Percentiles rank a stretch among this genome's conserved stretches.
phyloP scores from a whole-genome alignment of 2,888 invertebrate genomes.

The Rhagonycha lutea region DNA sequence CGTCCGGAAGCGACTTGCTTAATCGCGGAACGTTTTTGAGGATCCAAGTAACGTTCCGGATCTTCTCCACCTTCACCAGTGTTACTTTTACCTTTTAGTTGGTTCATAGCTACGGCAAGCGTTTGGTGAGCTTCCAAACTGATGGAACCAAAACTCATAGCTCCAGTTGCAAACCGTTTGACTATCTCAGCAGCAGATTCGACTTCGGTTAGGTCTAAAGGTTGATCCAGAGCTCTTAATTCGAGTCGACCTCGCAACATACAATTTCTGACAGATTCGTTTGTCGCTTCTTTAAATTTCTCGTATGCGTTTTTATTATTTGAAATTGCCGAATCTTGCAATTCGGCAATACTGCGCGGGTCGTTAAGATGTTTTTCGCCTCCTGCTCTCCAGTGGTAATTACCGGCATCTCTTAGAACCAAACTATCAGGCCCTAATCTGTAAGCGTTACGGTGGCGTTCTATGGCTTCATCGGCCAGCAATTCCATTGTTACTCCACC shows the following conservation, averaged over 20 bases:
- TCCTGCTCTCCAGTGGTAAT: slow-evolving; percentile 95
- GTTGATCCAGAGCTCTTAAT: slow-evolving; percentile 74
- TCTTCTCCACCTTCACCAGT: slow-evolving; percentile 97
- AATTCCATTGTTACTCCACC: slow-evolving; percentile 92
- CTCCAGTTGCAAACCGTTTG: slow-evolving; percentile 88
- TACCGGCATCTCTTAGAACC: slow-evolving; percentile 80
- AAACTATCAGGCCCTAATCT: slow-evolving; percentile 70
- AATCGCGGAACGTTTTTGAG: slow-evolving; percentile 87
- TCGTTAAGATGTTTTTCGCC: slow-evolving; percentile 99
- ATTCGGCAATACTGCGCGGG: slow-evolving; percentile 74
- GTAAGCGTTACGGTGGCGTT: slow-evolving; percentile 80
- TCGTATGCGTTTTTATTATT: slow-evolving; percentile 86
- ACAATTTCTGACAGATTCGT: slow-evolving; percentile 83
- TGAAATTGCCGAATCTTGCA: slow-evolving; percentile 84
- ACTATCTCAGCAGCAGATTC: slow-evolving; percentile 95
- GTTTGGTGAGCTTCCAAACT: slow-evolving; percentile 95
- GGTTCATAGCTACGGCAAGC: slow-evolving; percentile 96
- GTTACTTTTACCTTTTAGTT: slow-evolving; percentile 96
- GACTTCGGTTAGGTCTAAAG: slow-evolving; percentile 84
- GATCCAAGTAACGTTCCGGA: slow-evolving; percentile 75
- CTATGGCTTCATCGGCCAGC: slow-evolving; percentile 82
- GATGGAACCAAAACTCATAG: slow-evolving; percentile 70
- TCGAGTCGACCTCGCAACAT: slow-evolving; percentile 93
- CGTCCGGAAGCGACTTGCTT: slow-evolving; percentile 99
- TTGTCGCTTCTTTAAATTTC: slow-evolving; percentile 81